A percentile compares a stretch with the other conserved stretches of the same genome.
Evolutionary conservation across 2,113 vertebrate genomes (phyloP).

Genomic region (Nanorana parkeri): DNA sequence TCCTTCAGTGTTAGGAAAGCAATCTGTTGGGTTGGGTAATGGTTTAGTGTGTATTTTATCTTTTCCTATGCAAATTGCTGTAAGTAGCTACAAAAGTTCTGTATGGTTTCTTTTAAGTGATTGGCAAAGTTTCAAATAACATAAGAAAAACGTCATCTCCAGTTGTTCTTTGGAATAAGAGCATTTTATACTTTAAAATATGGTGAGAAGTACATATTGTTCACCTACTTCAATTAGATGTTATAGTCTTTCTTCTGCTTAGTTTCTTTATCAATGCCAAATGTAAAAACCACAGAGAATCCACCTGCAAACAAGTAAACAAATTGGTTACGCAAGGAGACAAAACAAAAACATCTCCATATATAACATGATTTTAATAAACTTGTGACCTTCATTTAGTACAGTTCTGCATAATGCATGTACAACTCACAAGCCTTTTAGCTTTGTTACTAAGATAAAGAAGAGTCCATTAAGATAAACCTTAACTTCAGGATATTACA

Average conservation of each 20-base stretch:
- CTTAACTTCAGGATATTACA: no score
- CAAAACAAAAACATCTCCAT: no score
- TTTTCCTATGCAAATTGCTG: slow-evolving; percentile 48
- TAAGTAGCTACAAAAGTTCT: slow-evolving; percentile 36
- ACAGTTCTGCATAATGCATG: no score
- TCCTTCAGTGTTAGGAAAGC: slow-evolving; percentile 52
- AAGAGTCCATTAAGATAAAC: no score
- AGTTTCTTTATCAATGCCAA: neutral
- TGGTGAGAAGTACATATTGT: neutral
- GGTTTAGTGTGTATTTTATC: slow-evolving; percentile 40
- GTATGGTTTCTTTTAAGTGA: slow-evolving; percentile 18
- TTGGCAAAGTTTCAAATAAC: slow-evolving; percentile 23
- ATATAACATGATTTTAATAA: no score
- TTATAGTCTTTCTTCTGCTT: neutral
- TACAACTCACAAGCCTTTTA: no score
- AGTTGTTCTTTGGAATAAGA: neutral
- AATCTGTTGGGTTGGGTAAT: slow-evolving; percentile 55
- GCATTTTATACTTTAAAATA: neutral
- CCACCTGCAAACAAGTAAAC: no score
- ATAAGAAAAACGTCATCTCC: neutral
- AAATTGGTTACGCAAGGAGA: no score
- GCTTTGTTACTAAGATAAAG: no score
- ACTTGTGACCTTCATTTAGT: no score
- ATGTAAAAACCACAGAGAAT: neutral
- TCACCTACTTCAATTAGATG: neutral